Evolutionary conservation across 2,888 invertebrate species (phyloP).

Genomic region (Sesamia inferens): DNA sequence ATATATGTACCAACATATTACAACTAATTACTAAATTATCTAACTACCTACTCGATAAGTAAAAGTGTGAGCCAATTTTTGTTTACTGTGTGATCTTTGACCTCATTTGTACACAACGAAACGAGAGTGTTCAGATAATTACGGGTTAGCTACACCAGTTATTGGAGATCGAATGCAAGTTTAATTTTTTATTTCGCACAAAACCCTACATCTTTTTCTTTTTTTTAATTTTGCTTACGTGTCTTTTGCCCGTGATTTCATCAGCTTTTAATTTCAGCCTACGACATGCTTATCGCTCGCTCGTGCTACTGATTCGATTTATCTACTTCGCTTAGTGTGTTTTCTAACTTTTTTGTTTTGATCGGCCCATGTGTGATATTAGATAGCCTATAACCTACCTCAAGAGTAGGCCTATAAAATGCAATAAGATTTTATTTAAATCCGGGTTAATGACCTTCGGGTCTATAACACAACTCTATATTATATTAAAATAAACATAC

Average conservation of each 20-base stretch:
- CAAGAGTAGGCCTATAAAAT: background rate
- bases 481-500: background rate
- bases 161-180: background rate
- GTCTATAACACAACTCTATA: background rate
- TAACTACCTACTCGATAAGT: slow-evolving; percentile 24
- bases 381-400: background rate
- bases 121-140: slow-evolving; percentile 9
- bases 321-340: background rate
- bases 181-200: background rate
- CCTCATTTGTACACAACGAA: slow-evolving; percentile 21
- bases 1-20: background rate
- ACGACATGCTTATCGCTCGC: background rate
- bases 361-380: background rate
- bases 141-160: slow-evolving; percentile 22
- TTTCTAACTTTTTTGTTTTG: background rate
- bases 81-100: slow-evolving; percentile 52
- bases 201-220: background rate
- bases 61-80: slow-evolving; percentile 39
- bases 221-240: no score
- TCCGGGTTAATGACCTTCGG: background rate
- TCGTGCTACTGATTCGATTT: background rate
- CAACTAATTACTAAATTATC: slow-evolving; percentile 29
- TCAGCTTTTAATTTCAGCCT: no score
- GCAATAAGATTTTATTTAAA: background rate
- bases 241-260: no score